Base-by-base conservation (phyloP, 2,797 vertebrate species). In the Sebastes iracundus region DNA sequence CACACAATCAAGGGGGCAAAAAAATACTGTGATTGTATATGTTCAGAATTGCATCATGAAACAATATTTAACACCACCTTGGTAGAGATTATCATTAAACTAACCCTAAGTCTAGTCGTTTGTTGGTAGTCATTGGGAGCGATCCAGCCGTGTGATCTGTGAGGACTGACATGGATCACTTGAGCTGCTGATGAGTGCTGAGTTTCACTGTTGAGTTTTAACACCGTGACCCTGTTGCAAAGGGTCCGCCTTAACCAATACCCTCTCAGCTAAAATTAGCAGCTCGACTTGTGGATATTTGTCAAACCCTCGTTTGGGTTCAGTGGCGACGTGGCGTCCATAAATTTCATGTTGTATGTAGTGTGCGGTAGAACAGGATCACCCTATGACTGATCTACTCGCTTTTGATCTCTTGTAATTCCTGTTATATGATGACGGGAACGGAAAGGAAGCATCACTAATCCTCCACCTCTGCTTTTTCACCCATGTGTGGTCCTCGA, bases 171-270 rank as follows among this genome's bases (percentile, higher is more conserved):
- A 52, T 46, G 78, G 83, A 87, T 88, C 83, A 87, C 83, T 81
- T 79, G 90, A 91, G 85, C 87, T 77, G 81, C 72, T 79, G 79
- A 83, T 82, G 88, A 82, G 87, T 58, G 67, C 88, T 90, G 67
- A 49, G 85, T 92, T 90, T 91, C 90, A 91, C 88, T 79, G 89
- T 82, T 88, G 92, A 85, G 90, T 87, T 93, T 88, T 92, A 83
- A 91, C 83, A 72, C 80, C 12, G 6, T 92, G 88, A 93, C 86
- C 88, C 75, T 73, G 81, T 71, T 71, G 83, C 85, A 82, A 58
- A 79, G 83, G 72, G 65, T 81, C 77, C 23, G 4, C 84, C 87
- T 81, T 82, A 84, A 86, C 88, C 88, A 80, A 67, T 65, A 71
- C 64, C 79, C 67, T 72, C 68, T 76, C 62, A 23, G 84, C 90